Base-by-base conservation (phyloP, 1,140 invertebrate species). In the Drosophila jambulina region DNA sequence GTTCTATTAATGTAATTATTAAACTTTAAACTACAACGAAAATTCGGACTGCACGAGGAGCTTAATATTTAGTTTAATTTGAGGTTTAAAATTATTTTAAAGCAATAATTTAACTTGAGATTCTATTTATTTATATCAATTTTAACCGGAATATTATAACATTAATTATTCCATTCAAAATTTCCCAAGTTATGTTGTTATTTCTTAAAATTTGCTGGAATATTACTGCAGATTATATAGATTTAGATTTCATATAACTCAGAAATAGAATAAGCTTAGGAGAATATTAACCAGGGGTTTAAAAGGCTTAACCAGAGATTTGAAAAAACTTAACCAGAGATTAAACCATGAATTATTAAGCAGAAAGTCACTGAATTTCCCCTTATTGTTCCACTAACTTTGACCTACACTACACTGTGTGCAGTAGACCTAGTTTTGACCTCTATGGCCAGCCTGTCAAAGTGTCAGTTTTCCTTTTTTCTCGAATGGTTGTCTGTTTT, bases 401-500 rank as follows among this genome's bases (percentile, higher is more conserved):
- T 65, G 57, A 43, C 62, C 62, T 13, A 21, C 6, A 34, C 21
- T 62, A 21, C 17, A 2, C 6, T 38, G 10, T 32, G 19, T 25
- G 21, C 13, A 25, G 25, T 13, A 38, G 34, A 49, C 65, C 45
- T 17, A 65, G 48, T 51, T 38, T 36, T 62, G 67, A 78, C 75
- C 64, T 62, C 65, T 78, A 57, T 21, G 70, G 67, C 25, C 69
- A 57, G 69, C 46, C 57, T 60, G 56, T 51, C 65, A 45, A 19
- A 53, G 29, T 56, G 69, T 56, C 68, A 61, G 49, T 34, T 19
- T 34, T 19, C 19, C 10, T 21, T 13, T 23, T 38, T 51, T 75
- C 42, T 46, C 38, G 15, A 32, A 51, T 27, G 25, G 21, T 42
- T 61, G 48, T 67, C 80, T 80, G 87, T 80, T 80, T 86, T 62